These are phyloP conservation scores for Tauraco hartlaubi DNA, from an alignment of 2,797 vertebrate genomes.

Conservation along the genomic window DNA sequence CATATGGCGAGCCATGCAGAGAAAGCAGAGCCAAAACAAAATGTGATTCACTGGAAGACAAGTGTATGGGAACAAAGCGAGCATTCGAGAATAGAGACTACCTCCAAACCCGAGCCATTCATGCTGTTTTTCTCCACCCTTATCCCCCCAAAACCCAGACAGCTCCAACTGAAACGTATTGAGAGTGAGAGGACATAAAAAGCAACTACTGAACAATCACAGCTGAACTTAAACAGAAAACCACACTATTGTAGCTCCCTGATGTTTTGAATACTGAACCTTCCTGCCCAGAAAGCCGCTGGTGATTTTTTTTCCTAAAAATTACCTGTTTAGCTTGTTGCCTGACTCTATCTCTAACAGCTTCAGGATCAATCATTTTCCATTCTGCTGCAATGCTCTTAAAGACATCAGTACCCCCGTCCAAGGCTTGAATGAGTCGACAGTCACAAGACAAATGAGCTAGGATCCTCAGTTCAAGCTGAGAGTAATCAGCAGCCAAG, in stretches of 20 bases:
- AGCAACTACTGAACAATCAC: neutral
- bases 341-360: constrained; percentile 87
- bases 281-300: neutral
- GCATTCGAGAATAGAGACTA: neutral
- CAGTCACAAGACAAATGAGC: constrained; percentile 91
- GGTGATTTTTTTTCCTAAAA: neutral
- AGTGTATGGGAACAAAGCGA: neutral
- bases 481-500: constrained; percentile 95
- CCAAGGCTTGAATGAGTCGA: constrained; percentile 90
- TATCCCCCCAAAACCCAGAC: neutral
- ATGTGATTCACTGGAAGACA: neutral
- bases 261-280: neutral
- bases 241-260: neutral
- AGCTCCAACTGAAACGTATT: accelerated
- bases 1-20: neutral
- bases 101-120: neutral
- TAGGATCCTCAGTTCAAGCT: constrained; percentile 94
- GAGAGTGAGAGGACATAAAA: neutral
- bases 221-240: neutral
- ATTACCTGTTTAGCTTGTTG: constrained; percentile 96
- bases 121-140: neutral
- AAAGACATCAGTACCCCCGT: constrained; percentile 92
- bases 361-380: constrained; percentile 88
- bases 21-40: constrained; percentile 20
- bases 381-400: constrained; percentile 95